These are phyloP conservation scores for Rhabditoides inermis DNA, from an alignment of 2,888 invertebrate species.

Conservation along the genomic window DNA sequence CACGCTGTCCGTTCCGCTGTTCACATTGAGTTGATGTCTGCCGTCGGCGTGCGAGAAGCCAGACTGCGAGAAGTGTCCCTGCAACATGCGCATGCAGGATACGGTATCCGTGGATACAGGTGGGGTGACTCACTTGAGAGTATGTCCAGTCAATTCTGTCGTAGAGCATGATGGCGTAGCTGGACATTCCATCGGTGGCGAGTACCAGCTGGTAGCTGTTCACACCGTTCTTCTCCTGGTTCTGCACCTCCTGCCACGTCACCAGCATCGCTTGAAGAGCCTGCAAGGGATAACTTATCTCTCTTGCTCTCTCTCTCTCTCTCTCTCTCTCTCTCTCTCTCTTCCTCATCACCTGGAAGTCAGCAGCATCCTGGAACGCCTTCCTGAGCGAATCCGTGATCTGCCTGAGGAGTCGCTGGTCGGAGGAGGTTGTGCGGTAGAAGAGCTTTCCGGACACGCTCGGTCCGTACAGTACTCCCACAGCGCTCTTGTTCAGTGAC, in stretches of 20 bases:
- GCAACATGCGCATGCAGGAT: too few relatives aligned
- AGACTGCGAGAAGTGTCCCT: too few relatives aligned
- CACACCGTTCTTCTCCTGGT: conserved; percentile 58
- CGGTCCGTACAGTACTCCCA: too few relatives aligned
- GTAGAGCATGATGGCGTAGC: conserved; percentile 78
- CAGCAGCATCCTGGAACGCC: conserved; percentile 66
- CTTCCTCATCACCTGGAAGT: conserved; percentile 65
- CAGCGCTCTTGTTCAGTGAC: too few relatives aligned
- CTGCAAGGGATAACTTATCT: neutral
- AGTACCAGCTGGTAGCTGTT: conserved; percentile 61
- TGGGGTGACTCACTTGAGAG: conserved; percentile 54
- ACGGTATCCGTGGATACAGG: conserved; percentile 64
- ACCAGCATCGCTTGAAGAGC: conserved; percentile 65
- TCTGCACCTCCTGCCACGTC: conserved; percentile 69
- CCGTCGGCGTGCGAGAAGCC: conserved; percentile 81
- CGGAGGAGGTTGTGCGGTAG: conserved; percentile 25
- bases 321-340: too few relatives aligned
- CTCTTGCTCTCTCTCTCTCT: conserved; percentile 56
- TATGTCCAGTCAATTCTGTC: conserved; percentile 77
- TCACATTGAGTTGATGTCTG: conserved; percentile 67
- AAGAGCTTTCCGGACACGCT: too few relatives aligned
- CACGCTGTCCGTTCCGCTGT: conserved; percentile 84
- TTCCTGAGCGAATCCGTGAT: conserved; percentile 61
- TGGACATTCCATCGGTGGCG: conserved; percentile 69
- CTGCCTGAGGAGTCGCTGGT: conserved; percentile 20